Evolutionary conservation across 2,888 invertebrate genomes (phyloP).

Genomic region (Tridacna crocea): DNA sequence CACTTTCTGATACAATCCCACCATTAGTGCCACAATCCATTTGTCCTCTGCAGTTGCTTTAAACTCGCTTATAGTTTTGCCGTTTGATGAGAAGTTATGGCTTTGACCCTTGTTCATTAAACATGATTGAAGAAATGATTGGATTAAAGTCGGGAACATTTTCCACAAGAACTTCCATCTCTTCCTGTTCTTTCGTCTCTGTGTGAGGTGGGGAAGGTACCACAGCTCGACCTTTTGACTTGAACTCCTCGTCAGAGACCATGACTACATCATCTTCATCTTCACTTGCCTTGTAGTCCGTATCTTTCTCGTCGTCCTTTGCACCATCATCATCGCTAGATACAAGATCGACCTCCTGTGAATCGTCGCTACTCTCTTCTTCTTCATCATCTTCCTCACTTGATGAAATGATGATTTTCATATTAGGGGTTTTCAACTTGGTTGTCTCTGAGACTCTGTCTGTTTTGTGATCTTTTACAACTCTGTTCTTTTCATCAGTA

Average conservation of each 20-base stretch:
- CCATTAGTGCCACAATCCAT: too few relatives aligned
- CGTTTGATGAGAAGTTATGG: too few relatives aligned
- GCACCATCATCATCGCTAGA: conserved; percentile 43
- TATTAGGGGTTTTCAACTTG: conserved; percentile 19
- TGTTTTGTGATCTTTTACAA: not conserved
- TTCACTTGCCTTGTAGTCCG: conserved; percentile 55
- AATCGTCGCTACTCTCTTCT: conserved; percentile 44
- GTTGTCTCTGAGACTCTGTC: not conserved
- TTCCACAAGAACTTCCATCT: conserved; percentile 53
- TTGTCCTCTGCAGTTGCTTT: too few relatives aligned
- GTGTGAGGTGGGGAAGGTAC: conserved; percentile 56
- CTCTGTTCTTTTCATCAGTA: not conserved
- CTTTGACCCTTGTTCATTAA: too few relatives aligned
- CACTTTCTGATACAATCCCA: too few relatives aligned
- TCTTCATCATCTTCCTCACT: conserved; percentile 41
- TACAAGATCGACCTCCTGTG: conserved; percentile 36
- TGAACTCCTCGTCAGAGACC: conserved; percentile 57
- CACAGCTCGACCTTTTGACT: conserved; percentile 46
- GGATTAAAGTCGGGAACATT: conserved; percentile 50
- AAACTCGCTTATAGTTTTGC: too few relatives aligned
- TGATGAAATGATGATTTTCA: conserved; percentile 18
- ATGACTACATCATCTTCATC: conserved; percentile 58
- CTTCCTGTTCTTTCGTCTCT: not conserved
- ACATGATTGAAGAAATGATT: too few relatives aligned
- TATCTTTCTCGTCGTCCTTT: conserved; percentile 43